Percentiles rank a stretch among this genome's conserved stretches.
Conservation (phyloP, 2,113 vertebrate genomes). For the Nerophis ophidion region DNA sequence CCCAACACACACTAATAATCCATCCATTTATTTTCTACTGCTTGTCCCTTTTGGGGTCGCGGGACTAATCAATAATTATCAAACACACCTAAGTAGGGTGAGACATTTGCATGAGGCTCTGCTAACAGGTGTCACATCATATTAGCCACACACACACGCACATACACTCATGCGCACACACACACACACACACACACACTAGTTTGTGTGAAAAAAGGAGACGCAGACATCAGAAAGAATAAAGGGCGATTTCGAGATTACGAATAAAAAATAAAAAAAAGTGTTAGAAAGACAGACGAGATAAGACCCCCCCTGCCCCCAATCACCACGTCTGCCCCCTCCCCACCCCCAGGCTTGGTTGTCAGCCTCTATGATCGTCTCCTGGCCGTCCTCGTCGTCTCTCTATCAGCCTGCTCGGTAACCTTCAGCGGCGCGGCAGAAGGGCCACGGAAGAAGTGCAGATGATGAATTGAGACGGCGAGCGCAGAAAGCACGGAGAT, state of each 20-base stretch:
- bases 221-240: conserved; percentile 19
- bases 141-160: too few species aligned
- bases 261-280: conserved; percentile 16
- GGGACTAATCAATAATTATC: too few species aligned
- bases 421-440: conserved; percentile 57
- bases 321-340: neutral
- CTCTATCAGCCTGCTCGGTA: conserved; percentile 53
- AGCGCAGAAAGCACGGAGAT: conserved; percentile 69
- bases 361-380: conserved; percentile 60
- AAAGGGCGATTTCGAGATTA: neutral
- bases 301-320: conserved; percentile 16
- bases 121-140: too few species aligned
- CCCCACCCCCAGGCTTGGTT: conserved; percentile 22
- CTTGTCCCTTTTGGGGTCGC: too few species aligned
- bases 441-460: conserved; percentile 47
- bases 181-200: too few species aligned
- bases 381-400: conserved; percentile 37
- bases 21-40: too few species aligned
- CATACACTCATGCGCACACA: too few species aligned
- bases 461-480: conserved; percentile 74
- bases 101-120: too few species aligned
- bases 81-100: too few species aligned
- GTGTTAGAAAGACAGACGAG: conserved; percentile 21
- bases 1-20: conserved; percentile 10
- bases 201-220: conserved; percentile 20